Conservation (phyloP, 2,113 vertebrate species). For the Ptilonorhynchus violaceus region DNA sequence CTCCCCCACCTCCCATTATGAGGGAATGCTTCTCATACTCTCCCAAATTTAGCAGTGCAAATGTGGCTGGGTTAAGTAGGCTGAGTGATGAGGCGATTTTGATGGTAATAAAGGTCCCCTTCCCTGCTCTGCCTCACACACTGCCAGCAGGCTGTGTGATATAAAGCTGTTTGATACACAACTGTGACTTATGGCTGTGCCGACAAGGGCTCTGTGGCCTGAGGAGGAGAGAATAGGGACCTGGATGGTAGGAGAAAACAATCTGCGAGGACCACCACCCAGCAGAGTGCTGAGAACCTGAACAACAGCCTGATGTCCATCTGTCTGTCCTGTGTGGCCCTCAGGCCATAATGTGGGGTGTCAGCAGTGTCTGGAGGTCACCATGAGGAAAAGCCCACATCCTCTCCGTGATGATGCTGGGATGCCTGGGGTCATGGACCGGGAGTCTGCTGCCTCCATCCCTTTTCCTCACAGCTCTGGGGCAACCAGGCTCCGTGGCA, state of each 20-base stretch:
- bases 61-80: neutral
- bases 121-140: neutral
- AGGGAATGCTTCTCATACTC: conserved; percentile 37
- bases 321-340: neutral
- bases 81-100: neutral
- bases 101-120: neutral
- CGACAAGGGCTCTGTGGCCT: neutral
- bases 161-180: neutral
- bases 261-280: rapidly evolving
- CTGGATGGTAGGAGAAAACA: neutral
- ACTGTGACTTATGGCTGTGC: neutral
- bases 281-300: neutral
- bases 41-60: conserved; percentile 39
- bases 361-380: neutral
- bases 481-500: neutral
- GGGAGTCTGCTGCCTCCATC: neutral
- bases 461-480: neutral
- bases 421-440: neutral
- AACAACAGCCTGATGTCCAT: neutral
- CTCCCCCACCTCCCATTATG: neutral
- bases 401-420: neutral
- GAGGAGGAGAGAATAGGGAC: neutral
- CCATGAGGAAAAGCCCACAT: neutral
- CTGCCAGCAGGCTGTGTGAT: neutral
- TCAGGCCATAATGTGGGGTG: rapidly evolving